These are phyloP conservation scores for Apoda limacodes DNA, from an alignment of 2,888 invertebrate species.

Conservation along the genomic window DNA sequence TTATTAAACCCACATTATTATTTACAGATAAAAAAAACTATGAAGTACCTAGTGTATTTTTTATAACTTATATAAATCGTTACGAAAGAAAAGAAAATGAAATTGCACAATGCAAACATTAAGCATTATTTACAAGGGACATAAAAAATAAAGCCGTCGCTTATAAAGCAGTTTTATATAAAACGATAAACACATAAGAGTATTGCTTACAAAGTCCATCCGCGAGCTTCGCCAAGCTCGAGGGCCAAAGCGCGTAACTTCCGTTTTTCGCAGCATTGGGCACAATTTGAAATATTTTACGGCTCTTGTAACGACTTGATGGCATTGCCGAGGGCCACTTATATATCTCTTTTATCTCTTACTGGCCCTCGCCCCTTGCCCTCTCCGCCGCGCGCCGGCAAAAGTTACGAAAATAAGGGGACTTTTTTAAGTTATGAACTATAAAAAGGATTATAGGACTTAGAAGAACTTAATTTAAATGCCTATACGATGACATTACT, in stretches of 20 bases:
- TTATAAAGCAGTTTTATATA: no score
- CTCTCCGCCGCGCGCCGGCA: constrained; percentile 41
- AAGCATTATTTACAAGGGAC: constrained; percentile 12
- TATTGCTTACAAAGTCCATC: constrained; percentile 12
- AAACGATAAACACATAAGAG: constrained; percentile 9
- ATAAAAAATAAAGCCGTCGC: no score
- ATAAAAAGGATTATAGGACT: no score
- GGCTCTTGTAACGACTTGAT: constrained; percentile 69
- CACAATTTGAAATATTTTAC: constrained; percentile 71
- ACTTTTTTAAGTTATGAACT: constrained; percentile 40
- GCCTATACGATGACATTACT: no score
- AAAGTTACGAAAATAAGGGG: constrained; percentile 37
- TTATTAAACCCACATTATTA: no score
- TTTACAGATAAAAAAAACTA: no score
- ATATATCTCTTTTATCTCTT: constrained; percentile 69
- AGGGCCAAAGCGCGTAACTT: constrained; percentile 53
- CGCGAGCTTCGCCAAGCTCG: constrained; percentile 18
- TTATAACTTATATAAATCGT: no score
- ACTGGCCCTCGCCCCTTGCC: constrained; percentile 53
- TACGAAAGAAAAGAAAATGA: no score
- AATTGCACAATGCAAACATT: no score
- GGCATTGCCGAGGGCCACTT: constrained; percentile 66
- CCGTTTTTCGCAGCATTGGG: constrained; percentile 69
- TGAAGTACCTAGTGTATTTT: no score
- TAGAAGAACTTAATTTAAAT: no score